Percentiles rank a stretch among this genome's conserved stretches.
These are phyloP conservation scores for Amblyopsis rosae DNA, from an alignment of 2,113 vertebrate genomes.

Conservation along the genomic window DNA sequence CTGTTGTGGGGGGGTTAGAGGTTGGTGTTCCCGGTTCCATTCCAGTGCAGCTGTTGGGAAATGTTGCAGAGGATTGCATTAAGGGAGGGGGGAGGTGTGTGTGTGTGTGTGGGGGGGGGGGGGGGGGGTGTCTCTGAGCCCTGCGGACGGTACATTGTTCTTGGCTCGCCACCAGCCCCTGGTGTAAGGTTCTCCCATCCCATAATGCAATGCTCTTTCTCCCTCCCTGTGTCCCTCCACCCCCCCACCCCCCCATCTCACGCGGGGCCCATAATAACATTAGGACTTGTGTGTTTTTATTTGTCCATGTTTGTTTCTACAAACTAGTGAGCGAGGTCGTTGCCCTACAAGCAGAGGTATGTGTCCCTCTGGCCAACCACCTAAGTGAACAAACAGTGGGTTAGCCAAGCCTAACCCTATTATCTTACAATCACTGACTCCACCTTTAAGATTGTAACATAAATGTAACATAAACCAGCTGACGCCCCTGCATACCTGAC, in stretches of 20 bases:
- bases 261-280: slow-evolving; percentile 22
- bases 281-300: slow-evolving; percentile 15
- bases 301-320: slow-evolving; percentile 33
- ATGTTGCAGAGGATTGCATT: slow-evolving; percentile 5
- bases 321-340: slow-evolving; percentile 6
- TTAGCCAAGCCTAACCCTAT: neutral
- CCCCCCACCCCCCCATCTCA: neutral
- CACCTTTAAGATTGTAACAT: no score
- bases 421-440: neutral
- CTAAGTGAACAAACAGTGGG: neutral
- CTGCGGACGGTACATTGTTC: slow-evolving; percentile 25
- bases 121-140: slow-evolving; percentile 19
- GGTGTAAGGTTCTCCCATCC: slow-evolving; percentile 15
- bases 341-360: slow-evolving; percentile 8
- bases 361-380: neutral
- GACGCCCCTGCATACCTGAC: no score
- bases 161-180: slow-evolving; percentile 30
- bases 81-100: neutral
- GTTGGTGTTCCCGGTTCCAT: slow-evolving; percentile 12
- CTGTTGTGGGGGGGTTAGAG: neutral
- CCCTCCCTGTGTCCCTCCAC: neutral
- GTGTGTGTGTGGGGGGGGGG: no score
- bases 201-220: neutral
- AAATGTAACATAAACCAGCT: no score
- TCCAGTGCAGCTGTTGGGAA: slow-evolving; percentile 43